A percentile compares a stretch with the other conserved stretches of the same genome.
These are phyloP conservation scores for Caenorhabditis afra DNA, from an alignment of 2,888 invertebrate genomes.

Conservation along the genomic window DNA sequence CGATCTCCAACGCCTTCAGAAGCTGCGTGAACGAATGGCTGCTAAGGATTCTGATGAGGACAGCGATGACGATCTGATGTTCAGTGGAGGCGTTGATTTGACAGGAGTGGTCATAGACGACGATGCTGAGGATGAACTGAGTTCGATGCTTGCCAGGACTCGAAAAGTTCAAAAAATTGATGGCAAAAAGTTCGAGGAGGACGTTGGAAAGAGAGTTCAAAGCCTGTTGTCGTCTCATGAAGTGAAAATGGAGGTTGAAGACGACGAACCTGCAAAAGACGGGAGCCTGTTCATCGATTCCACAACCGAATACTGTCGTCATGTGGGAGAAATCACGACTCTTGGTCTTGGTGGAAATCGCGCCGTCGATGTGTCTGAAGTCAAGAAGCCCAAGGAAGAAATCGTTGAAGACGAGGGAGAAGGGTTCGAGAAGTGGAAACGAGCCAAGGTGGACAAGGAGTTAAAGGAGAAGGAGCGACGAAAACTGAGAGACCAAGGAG, in stretches of 20 bases:
- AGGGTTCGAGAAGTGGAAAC: constrained; percentile 63
- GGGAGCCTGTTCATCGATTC: constrained; percentile 75
- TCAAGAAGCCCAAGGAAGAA: constrained; percentile 60
- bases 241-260: constrained; percentile 68
- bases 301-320: constrained; percentile 79
- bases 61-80: constrained; percentile 66
- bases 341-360: constrained; percentile 79
- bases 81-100: constrained; percentile 67
- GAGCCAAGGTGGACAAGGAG: constrained; percentile 62
- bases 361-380: constrained; percentile 68
- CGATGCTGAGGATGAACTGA: constrained; percentile 78
- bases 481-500: constrained; percentile 57
- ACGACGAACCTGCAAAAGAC: constrained; percentile 57
- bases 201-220: constrained; percentile 55
- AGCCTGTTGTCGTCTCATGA: constrained; percentile 52
- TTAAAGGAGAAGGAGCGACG: constrained; percentile 52
- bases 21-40: constrained; percentile 33
- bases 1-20: constrained; percentile 64
- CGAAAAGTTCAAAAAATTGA: constrained; percentile 64
- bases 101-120: constrained; percentile 78
- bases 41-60: constrained; percentile 63
- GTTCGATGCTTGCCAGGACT: constrained; percentile 72
- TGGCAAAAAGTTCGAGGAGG: constrained; percentile 40
- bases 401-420: constrained; percentile 41
- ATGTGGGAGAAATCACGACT: constrained; percentile 73